Evolutionary conservation across 2,797 vertebrate genomes (phyloP), one percentile per base, ranked within the genome.

Genomic region (Champsocephalus esox): DNA sequence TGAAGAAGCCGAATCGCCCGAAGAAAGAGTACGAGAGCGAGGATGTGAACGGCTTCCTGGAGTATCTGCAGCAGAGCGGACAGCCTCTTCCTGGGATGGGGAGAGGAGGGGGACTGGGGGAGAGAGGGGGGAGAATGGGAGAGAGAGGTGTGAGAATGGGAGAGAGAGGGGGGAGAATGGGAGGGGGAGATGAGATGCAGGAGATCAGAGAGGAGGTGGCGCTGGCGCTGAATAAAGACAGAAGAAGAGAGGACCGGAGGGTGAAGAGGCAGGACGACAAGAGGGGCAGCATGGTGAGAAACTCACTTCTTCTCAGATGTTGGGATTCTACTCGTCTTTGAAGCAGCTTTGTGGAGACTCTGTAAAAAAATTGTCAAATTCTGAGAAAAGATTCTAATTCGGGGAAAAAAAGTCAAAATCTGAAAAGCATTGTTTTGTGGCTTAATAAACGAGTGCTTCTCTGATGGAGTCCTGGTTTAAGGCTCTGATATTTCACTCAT

Each of bases 11-110:
- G 21, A 88, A 91, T 56, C 93, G 62, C 8, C 97, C 90, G 81
- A 97, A 96, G 76, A 96, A 95, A 67, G 95, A 95, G 0, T 97
- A 96, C 32, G 60, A 80, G 43, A 95, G 91, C 49, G 94, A 95
- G 24, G 97, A 98, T 41, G 97, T 97, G 13, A 99, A 99, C 28
- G 97, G 97, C 0, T 99, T 98, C 72, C 71, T 95, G 84, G 95
- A 95, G 8, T 94, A 90, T 80, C 87, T 97, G n/a, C 86, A 93
- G 79, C 87, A 93, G 79, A 92, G 69, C 2, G 89, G 84, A 3
- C 84, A 72, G 70, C 12, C 46, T 0, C 63, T 75, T 68, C 92
- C 90, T 24, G 60, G 8, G 24, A 87, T 79, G 0, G 32, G 51
- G 0, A n/a, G 9, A 3, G 64, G 77, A 14, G 50, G 64, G 9